Evolutionary conservation across 2,113 vertebrate species (phyloP), one percentile per base, ranked within the genome.

Genomic region (Cebidichthys violaceus): DNA sequence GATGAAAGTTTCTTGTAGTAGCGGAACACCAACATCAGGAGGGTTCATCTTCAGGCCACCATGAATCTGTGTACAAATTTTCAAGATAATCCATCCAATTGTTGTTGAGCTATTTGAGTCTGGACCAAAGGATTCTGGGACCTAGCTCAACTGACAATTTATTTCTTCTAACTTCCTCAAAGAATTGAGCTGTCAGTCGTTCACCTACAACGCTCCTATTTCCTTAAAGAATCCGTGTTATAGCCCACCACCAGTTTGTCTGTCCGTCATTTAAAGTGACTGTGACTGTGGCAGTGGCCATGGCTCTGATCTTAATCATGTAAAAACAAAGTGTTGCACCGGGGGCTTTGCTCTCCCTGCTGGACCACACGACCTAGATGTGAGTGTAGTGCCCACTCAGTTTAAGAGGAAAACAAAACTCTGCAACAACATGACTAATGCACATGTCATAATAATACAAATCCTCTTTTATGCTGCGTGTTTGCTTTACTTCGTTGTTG

Each of bases 241-340:
- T 8, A 47, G 45, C 45, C 43, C 4, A 14, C 66, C 29, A 77
- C 37, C 55, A 62, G 35, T 68, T 68, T 11, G 31, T 72, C 41
- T 39, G 43, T n/a, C 59, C 76, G 74, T 88, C 88, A 57, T 47
- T 50, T 18, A 45, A 33, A 88, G 88, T 27, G 35, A 59, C 37
- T 39, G 39, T 37, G 62, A 64, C 70, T 18, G 79, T 70, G 86
- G 64, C 83, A 81, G 64, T 3, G 41, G 66, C 76, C 88, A 55
- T 35, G 72, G 81, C 86, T 91, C 43, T 8, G 22, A 68, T 84
- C 70, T 81, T 82, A 82, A 82, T 83, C 86, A 79, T 81, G 66
- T 47, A 79, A 76, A 85, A 81, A 68, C 59, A 66, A 73, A 79
- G 47, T 57, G 39, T 67, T 62, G 24, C 79, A 82, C 80, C 37